Evolutionary conservation across 2,113 vertebrate species (phyloP).

Genomic region (Ceuthmochares aereus): DNA sequence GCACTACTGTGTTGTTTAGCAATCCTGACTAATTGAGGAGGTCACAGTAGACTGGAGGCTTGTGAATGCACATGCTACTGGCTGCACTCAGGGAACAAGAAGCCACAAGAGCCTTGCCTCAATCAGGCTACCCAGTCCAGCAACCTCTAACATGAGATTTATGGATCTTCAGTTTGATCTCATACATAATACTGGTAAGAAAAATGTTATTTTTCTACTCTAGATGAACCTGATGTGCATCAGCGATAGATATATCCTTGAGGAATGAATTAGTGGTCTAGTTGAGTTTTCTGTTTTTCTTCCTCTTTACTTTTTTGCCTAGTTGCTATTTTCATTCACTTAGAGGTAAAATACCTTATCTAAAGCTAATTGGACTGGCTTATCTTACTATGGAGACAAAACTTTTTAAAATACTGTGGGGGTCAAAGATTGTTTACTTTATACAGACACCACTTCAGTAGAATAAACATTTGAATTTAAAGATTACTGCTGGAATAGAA

Average conservation of each 20-base stretch:
- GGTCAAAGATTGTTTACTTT: not conserved
- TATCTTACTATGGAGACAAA: not conserved
- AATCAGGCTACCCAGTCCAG: not conserved
- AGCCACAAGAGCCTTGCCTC: not conserved
- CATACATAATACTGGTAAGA: not conserved
- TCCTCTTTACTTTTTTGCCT: not conserved
- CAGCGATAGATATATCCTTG: not conserved
- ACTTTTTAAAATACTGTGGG: not conserved
- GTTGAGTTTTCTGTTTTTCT: not conserved
- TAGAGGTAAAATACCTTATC: not conserved
- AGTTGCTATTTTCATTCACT: not conserved
- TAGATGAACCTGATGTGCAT: not conserved
- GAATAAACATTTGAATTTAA: not conserved
- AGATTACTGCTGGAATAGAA: not conserved
- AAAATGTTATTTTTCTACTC: not conserved
- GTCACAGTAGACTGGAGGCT: too few species aligned
- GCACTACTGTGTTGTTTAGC: not conserved
- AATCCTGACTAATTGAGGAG: too few species aligned
- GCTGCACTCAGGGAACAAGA: not conserved
- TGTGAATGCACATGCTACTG: accelerated
- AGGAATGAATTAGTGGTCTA: not conserved
- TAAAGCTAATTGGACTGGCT: not conserved
- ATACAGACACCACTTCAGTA: not conserved
- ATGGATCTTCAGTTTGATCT: not conserved
- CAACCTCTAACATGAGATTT: not conserved